Evolutionary conservation across 2,888 invertebrate species (phyloP), one percentile per base, ranked within the genome.

Genomic region (Tipula helvola): DNA sequence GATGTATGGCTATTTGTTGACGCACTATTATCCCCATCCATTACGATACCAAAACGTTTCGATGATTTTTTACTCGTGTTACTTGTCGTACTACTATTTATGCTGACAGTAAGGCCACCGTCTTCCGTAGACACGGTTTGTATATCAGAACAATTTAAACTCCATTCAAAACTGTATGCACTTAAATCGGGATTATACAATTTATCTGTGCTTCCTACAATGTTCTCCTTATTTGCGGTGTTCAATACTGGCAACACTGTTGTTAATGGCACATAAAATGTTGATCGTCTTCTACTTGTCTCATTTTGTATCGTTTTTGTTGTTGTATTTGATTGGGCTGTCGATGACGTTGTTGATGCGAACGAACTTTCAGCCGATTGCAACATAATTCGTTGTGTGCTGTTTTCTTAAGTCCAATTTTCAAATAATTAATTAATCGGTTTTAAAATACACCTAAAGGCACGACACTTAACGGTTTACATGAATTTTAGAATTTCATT

Each of bases 231-330:
- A 10, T 85, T 42, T n/a, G 39, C 41, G 5, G 4, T 36, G 16
- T 16, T 36, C 28, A 36, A 83, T 83, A 41, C 39, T 39, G 84
- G 41, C 42, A 42, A 42, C 39, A n/a, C 36, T 86, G 83, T 42
- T 12, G 83, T 36, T 88, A 96, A 92, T 88, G 95, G 94, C 88
- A 96, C 95, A 91, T 96, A 96, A 91, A 96, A 96, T 88, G 95
- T 95, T 86, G 96, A 96, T 88, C 95, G 93, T 87, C 96, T 93
- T 86, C 94, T 92, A 88, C 92, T 90, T 88, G 92, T 91, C 87
- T 94, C 94, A 36, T 86, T 44, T 85, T 89, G 88, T 71, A 28
- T 71, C 28, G 71, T 28, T 10, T 71, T 71, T 28, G 71, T 71
- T 28, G 71, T 89, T 57, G 88, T 71, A 16, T 86, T 88, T 89